These are phyloP conservation scores for Choristoneura rosaceana DNA, from an alignment of 2,888 invertebrate genomes.

Conservation along the genomic window DNA sequence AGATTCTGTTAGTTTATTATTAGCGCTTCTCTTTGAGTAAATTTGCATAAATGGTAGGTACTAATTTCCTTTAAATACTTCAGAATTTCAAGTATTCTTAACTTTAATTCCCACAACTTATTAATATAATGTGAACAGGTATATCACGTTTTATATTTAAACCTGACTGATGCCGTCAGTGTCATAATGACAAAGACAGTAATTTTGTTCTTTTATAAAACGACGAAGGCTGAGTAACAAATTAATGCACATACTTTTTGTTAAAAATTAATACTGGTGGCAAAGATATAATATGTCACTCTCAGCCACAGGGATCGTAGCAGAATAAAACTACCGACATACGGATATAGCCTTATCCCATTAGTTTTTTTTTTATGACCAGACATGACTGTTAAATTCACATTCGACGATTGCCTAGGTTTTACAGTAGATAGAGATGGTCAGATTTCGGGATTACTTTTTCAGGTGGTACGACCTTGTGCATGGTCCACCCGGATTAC, in stretches of 20 bases:
- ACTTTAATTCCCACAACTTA: background rate
- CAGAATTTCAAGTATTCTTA: background rate
- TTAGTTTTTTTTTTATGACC: too few relatives aligned
- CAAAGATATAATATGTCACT: too few relatives aligned
- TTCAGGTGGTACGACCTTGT: too few relatives aligned
- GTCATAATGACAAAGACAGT: constrained; percentile 9
- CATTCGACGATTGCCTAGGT: too few relatives aligned
- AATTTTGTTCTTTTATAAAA: constrained; percentile 2
- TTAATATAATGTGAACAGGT: background rate
- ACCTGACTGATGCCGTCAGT: background rate
- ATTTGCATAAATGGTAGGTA: background rate
- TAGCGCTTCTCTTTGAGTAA: background rate
- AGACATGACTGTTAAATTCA: too few relatives aligned
- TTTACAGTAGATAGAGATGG: too few relatives aligned
- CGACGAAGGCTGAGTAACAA: background rate
- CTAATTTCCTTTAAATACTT: background rate
- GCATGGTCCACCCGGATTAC: too few relatives aligned
- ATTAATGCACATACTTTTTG: background rate
- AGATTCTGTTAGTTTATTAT: background rate
- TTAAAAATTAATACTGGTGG: too few relatives aligned
- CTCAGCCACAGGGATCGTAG: too few relatives aligned
- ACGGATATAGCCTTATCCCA: too few relatives aligned
- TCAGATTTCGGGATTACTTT: too few relatives aligned
- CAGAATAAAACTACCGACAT: too few relatives aligned
- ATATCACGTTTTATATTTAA: background rate